Evolutionary conservation across 2,888 invertebrate genomes (phyloP), one percentile per base, ranked within the genome.

Genomic region (Drosophila anomalata): DNA sequence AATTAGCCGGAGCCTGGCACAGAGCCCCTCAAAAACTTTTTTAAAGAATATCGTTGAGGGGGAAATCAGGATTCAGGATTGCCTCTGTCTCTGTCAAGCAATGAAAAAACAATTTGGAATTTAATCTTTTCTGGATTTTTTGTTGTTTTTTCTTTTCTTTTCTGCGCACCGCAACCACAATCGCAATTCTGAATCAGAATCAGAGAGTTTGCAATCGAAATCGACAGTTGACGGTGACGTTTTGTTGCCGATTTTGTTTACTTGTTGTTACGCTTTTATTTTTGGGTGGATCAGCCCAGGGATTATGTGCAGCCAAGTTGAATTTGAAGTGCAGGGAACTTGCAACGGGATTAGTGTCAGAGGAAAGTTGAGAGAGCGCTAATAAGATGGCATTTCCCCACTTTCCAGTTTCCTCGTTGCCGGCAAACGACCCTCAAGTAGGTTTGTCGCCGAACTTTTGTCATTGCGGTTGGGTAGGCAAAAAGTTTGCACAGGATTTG

Each of bases 221-320:
- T 51, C 50, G 69, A 33, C 41, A 31, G 31, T 51, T 46, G 69
- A 42, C 24, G 24, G 17, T 48, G 47, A 48, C 47, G 63, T 62
- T 55, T 61, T 61, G 47, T 17, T 46, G 56, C 48, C 59, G 41
- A 46, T 73, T 76, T 60, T 78, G 76, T 47, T 69, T 51, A 36
- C 48, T 61, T 53, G 48, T 51, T 48, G 42, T 65, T 67, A 52
- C 36, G 44, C 47, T 57, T 54, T 48, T 42, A 61, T 73, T 65
- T 71, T 51, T 47, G 24, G 50, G 44, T 47, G 63, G 44, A 62
- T 50, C 59, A 66, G 60, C 62, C 63, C 24, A 70, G 79, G 86
- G 86, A 77, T 87, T 82, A 87, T 76, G 82, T 85, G 82, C 79
- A 73, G 51, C 79, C 76, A 78, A 73, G 74, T 78, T 76, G 74